Conservation (phyloP, 2,888 invertebrate genomes). For the Megastigmus dorsalis region DNA sequence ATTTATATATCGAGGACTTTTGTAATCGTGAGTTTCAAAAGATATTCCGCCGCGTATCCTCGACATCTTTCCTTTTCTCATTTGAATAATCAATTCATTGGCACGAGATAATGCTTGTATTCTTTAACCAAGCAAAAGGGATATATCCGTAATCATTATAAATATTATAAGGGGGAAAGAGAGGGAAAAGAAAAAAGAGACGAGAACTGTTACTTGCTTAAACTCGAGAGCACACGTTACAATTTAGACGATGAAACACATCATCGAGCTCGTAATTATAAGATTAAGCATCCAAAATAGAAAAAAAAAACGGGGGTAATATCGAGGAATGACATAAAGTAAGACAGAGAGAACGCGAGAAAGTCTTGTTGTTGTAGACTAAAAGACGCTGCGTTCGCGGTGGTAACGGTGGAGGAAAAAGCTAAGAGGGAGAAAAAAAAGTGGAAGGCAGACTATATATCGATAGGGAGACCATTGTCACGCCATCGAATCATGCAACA, state of each 20-base stretch:
- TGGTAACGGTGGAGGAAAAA: background rate
- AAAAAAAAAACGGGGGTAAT: background rate
- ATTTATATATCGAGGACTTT: background rate
- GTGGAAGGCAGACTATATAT: conserved; percentile 4
- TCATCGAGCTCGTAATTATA: conserved; percentile 2
- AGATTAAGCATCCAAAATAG: background rate
- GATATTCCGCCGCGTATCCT: background rate
- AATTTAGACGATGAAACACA: background rate
- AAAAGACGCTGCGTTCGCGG: too few relatives aligned
- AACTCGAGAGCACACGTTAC: background rate
- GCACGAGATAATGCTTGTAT: background rate
- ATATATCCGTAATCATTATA: conserved; percentile 9
- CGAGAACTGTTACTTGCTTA: conserved; percentile 29
- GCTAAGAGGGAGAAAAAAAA: background rate
- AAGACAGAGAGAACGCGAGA: too few relatives aligned
- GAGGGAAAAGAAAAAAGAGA: conserved; percentile 2
- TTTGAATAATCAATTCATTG: background rate
- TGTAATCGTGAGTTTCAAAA: background rate
- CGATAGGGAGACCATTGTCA: background rate
- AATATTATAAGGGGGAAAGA: background rate
- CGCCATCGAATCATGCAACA: conserved; percentile 20
- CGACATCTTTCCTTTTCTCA: background rate
- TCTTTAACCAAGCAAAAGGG: background rate
- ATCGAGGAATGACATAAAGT: too few relatives aligned
- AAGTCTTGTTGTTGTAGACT: conserved; percentile 37